Percentiles rank a stretch among this genome's conserved stretches.
phyloP scores from a whole-genome alignment of 2,888 invertebrate species.

The Tubulanus polymorphus region DNA sequence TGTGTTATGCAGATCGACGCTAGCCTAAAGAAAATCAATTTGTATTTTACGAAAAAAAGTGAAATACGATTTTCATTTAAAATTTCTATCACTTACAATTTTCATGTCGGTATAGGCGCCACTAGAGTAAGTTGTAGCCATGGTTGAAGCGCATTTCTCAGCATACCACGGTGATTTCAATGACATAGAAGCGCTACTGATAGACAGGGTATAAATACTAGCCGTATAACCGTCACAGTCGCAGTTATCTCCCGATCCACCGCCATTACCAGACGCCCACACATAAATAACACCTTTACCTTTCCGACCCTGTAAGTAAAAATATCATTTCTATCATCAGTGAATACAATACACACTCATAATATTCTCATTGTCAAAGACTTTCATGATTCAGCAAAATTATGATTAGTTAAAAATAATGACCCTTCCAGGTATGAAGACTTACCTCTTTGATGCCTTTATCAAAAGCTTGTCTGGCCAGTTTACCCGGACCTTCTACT shows the following conservation, averaged over 20 bases:
- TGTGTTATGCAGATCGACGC: slow-evolving; percentile 76
- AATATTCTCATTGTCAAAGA: no score
- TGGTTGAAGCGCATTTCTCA: slow-evolving; percentile 81
- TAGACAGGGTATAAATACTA: slow-evolving; percentile 80
- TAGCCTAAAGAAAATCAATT: slow-evolving; percentile 69
- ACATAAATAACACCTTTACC: slow-evolving; percentile 84
- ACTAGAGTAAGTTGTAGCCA: slow-evolving; percentile 85
- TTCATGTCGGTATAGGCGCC: slow-evolving; percentile 79
- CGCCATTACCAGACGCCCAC: slow-evolving; percentile 92
- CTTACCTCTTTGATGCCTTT: slow-evolving; percentile 70
- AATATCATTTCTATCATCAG: background rate
- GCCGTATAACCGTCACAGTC: slow-evolving; percentile 86
- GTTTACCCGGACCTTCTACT: slow-evolving; percentile 80
- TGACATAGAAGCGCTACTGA: slow-evolving; percentile 78
- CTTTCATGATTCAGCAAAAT: no score
- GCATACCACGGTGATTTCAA: slow-evolving; percentile 79
- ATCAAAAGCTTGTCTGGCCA: slow-evolving; percentile 72
- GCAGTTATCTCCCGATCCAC: slow-evolving; percentile 77
- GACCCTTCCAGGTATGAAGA: no score
- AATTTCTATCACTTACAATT: slow-evolving; percentile 72
- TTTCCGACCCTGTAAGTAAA: slow-evolving; percentile 59
- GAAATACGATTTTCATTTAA: background rate
- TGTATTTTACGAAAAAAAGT: background rate
- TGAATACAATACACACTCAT: no score
- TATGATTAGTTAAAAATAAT: no score